These are phyloP conservation scores for Hololepta plana DNA, from an alignment of 2,888 invertebrate genomes.

Conservation along the genomic window DNA sequence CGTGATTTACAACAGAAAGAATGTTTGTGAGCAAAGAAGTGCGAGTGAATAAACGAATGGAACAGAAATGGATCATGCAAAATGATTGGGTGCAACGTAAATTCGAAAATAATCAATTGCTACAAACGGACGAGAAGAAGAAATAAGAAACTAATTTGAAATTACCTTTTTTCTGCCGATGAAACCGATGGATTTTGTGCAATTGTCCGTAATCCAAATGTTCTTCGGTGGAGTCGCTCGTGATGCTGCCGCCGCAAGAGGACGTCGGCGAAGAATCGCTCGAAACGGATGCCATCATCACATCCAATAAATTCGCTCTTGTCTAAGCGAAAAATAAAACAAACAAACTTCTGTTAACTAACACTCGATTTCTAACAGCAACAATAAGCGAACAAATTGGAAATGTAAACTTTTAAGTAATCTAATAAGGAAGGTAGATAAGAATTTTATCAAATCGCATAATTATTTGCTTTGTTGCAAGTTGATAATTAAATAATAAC, in stretches of 20 bases:
- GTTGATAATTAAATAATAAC: too few relatives aligned
- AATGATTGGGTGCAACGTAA: too few relatives aligned
- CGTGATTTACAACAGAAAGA: too few relatives aligned
- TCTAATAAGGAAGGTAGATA: too few relatives aligned
- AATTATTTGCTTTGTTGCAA: too few relatives aligned
- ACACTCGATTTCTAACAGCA: neutral
- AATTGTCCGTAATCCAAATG: slow-evolving; percentile 49
- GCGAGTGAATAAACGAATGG: slow-evolving; percentile 2
- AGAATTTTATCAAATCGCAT: too few relatives aligned
- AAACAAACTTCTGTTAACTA: too few relatives aligned
- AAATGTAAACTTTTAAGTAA: neutral
- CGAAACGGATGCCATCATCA: slow-evolving; percentile 43
- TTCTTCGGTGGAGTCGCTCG: slow-evolving; percentile 39
- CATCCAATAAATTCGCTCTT: slow-evolving; percentile 56
- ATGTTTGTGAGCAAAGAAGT: too few relatives aligned
- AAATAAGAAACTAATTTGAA: slow-evolving; percentile 6
- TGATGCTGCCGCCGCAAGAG: slow-evolving; percentile 44
- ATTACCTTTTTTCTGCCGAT: slow-evolving; percentile 61
- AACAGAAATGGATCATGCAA: slow-evolving; percentile 5
- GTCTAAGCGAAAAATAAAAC: slow-evolving; percentile 34
- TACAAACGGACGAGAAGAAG: too few relatives aligned
- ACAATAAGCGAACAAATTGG: neutral
- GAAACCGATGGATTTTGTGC: slow-evolving; percentile 45
- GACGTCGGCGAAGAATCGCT: slow-evolving; percentile 52
- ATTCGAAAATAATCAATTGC: too few relatives aligned